Evolutionary conservation across 2,797 vertebrate species (phyloP).

Genomic region (Catharus ustulatus): DNA sequence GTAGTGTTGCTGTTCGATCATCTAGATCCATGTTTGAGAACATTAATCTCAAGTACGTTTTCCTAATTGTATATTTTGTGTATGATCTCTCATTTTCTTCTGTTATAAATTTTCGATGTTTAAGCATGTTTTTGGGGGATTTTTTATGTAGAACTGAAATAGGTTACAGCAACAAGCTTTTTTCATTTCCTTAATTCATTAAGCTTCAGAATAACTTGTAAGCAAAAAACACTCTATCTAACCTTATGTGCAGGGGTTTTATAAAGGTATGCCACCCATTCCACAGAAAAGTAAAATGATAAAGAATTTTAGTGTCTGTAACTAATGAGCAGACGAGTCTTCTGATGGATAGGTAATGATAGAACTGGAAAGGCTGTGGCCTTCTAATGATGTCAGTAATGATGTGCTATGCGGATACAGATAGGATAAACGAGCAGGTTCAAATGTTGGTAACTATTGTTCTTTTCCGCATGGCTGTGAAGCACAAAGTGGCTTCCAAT

Average conservation of each 20-base stretch:
- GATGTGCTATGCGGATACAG: not conserved
- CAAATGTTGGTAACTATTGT: slow-evolving; percentile 20
- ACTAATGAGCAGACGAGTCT: slow-evolving; percentile 43
- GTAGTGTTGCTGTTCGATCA: not conserved
- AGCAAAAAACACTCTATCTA: not conserved
- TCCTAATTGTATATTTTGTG: not conserved
- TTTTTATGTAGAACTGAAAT: not conserved
- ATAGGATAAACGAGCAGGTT: slow-evolving; percentile 22
- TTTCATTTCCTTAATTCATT: not conserved
- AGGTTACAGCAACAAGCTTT: not conserved
- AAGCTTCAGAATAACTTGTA: not conserved
- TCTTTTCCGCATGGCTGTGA: slow-evolving; percentile 20
- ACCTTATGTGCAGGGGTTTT: not conserved
- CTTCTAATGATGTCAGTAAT: slow-evolving; percentile 41
- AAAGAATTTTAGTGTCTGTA: slow-evolving; percentile 21
- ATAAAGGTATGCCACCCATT: slow-evolving; percentile 26
- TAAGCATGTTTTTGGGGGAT: not conserved
- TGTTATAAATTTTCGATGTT: not conserved
- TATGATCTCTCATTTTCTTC: not conserved
- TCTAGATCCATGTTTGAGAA: not conserved
- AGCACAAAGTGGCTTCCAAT: not conserved
- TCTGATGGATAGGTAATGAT: slow-evolving; percentile 28
- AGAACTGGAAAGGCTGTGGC: slow-evolving; percentile 24
- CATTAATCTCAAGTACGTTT: not conserved
- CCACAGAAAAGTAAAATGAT: slow-evolving; percentile 31